Conservation (phyloP, 1,140 invertebrate species). For the Psilanteris sp. region DNA sequence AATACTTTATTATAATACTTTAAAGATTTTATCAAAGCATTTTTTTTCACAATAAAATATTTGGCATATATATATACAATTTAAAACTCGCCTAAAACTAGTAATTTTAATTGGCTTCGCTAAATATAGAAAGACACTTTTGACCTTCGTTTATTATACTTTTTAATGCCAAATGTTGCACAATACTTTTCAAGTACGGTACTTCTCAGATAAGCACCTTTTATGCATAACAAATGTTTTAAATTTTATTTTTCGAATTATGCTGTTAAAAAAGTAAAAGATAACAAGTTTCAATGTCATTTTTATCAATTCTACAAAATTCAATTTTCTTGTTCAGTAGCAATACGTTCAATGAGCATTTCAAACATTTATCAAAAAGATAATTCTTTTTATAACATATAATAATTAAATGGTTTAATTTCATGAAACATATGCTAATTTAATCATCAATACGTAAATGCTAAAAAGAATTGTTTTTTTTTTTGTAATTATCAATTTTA, state of each 20-base stretch:
- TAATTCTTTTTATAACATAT: no score
- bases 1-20: no score
- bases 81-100: conserved; percentile 5
- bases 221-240: conserved; percentile 26
- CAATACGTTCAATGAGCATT: no score
- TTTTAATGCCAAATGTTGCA: conserved; percentile 47
- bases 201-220: conserved; percentile 30
- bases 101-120: conserved; percentile 38
- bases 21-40: no score
- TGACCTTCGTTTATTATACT: conserved; percentile 53
- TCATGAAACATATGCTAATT: no score
- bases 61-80: conserved; percentile 4
- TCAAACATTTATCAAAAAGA: no score
- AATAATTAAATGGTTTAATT: no score
- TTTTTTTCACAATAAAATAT: no score
- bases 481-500: no score
- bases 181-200: conserved; percentile 42
- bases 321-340: neutral
- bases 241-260: no score
- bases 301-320: neutral
- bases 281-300: conserved; percentile 16
- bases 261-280: conserved; percentile 3
- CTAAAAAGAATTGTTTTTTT: no score
- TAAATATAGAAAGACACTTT: conserved; percentile 14
- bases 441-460: no score